Evolutionary conservation across 1,140 invertebrate genomes (phyloP), one percentile per base, ranked within the genome.

Genomic region (Hesperophylax magnus): DNA sequence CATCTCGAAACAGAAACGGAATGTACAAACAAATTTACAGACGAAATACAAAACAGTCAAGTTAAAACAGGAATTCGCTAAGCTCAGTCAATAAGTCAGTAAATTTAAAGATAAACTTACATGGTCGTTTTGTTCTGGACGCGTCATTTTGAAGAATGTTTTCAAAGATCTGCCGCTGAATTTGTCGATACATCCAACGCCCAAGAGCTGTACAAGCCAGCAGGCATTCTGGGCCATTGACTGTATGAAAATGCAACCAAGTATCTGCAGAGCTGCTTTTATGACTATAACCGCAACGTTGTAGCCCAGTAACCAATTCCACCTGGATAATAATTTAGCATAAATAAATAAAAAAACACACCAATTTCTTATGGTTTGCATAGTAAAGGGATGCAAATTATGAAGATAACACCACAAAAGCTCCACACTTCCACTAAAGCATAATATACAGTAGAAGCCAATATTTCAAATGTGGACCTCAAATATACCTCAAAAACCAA

Each of bases 131-230:
- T 24, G 22, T 61, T 56, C 54, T 22, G 81, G 63, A 52, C 58
- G 61, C 60, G 86, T 77, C 88, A 89, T 90, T 80, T 88, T 89
- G 75, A 90, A 82, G 78, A 89, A 90, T 17, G 84, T 83, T 7
- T 86, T 85, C 9, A 90, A 86, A 75, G 87, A 89, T 0, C 88
- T 87, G 34, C 89, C 89, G 22, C 89, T 89, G 85, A 95, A 95
- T 86, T 95, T 95, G 80, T 93, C 93, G 1, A 97, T 92, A 86
- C 97, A 98, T 8, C 94, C 95, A 63, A 98, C 96, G 6, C 96
- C 96, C 47, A 98, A 91, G n/a, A 98, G 88, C 86, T 98, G 97
- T 11, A 98, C 93, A 9, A 97, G 86, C 96, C 96, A 98, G 87
- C 97, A 99, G 3, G 93, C 93, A 78, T 95, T 89, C 1, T 86